A percentile compares a stretch with the other conserved stretches of the same genome.
phyloP scores from a whole-genome alignment of 2,888 invertebrate species.

The Tenthredo notha region DNA sequence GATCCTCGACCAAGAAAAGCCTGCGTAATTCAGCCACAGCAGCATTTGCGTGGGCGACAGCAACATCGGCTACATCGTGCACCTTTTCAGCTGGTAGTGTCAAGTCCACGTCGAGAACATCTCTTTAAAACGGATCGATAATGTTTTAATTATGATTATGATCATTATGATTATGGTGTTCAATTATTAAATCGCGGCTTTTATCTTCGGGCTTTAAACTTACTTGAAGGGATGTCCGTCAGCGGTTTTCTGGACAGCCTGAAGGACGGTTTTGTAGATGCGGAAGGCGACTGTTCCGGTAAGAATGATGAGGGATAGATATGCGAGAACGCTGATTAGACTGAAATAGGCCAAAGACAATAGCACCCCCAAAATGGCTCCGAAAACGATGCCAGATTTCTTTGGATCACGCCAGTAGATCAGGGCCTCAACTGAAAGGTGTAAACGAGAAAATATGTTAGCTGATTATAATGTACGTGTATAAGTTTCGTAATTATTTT shows the following conservation, averaged over 20 bases:
- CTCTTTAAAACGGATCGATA: conserved; percentile 77
- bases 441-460: neutral
- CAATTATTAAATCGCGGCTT: neutral
- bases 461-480: neutral
- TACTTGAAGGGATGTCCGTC: conserved; percentile 99
- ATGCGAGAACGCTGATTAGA: conserved; percentile 96
- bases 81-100: conserved; percentile 95
- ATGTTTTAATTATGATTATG: neutral
- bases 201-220: conserved; percentile 72
- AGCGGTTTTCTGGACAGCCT: conserved; percentile 96
- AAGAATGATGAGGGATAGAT: conserved; percentile 92
- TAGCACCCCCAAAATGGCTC: conserved; percentile 92
- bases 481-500: neutral
- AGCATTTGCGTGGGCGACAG: conserved; percentile 93
- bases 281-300: conserved; percentile 95
- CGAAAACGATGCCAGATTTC: conserved; percentile 96
- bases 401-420: conserved; percentile 99
- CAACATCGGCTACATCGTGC: conserved; percentile 91
- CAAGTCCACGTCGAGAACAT: conserved; percentile 92
- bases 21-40: conserved; percentile 91
- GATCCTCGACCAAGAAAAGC: conserved; percentile 97
- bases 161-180: neutral
- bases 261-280: conserved; percentile 96
- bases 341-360: conserved; percentile 97
- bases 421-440: conserved; percentile 90